Evolutionary conservation across 2,113 vertebrate genomes (phyloP).

Genomic region (Cromileptes altivelis): DNA sequence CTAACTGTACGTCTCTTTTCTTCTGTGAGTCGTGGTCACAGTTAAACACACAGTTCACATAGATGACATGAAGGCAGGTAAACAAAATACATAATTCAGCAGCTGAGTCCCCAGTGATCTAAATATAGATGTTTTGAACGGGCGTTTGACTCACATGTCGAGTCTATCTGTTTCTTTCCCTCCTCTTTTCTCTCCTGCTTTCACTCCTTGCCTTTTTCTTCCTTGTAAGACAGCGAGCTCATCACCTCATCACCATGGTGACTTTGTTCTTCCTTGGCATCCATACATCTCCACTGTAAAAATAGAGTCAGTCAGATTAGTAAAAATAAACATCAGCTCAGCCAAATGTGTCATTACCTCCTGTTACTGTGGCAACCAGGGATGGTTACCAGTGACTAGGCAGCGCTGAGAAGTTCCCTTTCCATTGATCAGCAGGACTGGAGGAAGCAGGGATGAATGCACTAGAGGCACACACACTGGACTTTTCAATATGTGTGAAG

Average conservation of each 20-base stretch:
- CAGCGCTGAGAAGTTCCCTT: conserved; percentile 31
- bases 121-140: conserved; percentile 48
- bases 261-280: conserved; percentile 60
- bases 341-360: conserved; percentile 67
- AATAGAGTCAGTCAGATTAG: conserved; percentile 68
- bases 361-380: conserved; percentile 71
- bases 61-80: not conserved
- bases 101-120: conserved; percentile 18
- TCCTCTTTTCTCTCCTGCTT: not conserved
- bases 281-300: conserved; percentile 48
- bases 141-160: conserved; percentile 19
- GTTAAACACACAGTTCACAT: not conserved
- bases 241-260: conserved; percentile 65
- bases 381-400: conserved; percentile 49
- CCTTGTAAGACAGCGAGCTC: conserved; percentile 7
- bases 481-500: conserved; percentile 27
- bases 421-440: conserved; percentile 49
- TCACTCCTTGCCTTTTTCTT: conserved; percentile 5
- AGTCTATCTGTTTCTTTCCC: not conserved
- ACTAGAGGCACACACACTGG: not conserved
- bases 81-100: conserved; percentile 3
- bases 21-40: not conserved
- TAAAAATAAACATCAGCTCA: conserved; percentile 71
- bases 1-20: too few species aligned
- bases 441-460: not conserved